Evolutionary conservation across 2,797 vertebrate species (phyloP).

Genomic region (Gymnodraco acuticeps): DNA sequence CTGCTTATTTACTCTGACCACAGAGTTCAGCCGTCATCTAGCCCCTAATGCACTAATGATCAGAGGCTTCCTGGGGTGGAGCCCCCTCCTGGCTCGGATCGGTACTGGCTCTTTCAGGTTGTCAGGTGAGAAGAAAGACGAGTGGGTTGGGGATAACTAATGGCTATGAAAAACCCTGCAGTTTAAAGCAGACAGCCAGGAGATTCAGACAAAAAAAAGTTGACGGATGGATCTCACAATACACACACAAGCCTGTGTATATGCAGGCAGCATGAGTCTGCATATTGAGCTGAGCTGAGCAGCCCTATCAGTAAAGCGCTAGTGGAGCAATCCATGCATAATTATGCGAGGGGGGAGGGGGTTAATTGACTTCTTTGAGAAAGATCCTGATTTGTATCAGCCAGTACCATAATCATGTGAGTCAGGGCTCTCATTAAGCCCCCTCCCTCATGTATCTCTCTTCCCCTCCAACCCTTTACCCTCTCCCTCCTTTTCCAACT

Average conservation of each 20-base stretch:
- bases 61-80: slow-evolving; percentile 40
- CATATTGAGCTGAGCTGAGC: slow-evolving; percentile 71
- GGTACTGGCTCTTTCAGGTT: slow-evolving; percentile 43
- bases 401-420: slow-evolving; percentile 76
- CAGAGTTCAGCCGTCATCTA: slow-evolving; percentile 71
- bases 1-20: slow-evolving; percentile 81
- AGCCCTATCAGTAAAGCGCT: slow-evolving; percentile 69
- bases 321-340: slow-evolving; percentile 73
- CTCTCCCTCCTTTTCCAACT: slow-evolving; percentile 13
- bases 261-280: slow-evolving; percentile 65
- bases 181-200: slow-evolving; percentile 38
- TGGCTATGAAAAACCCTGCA: slow-evolving; percentile 23
- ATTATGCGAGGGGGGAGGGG: slow-evolving; percentile 71
- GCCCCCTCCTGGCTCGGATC: slow-evolving; percentile 61
- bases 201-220: slow-evolving; percentile 25
- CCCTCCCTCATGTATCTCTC: slow-evolving; percentile 71
- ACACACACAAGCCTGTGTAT: slow-evolving; percentile 39
- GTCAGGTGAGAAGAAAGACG: slow-evolving; percentile 40
- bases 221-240: slow-evolving; percentile 48
- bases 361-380: slow-evolving; percentile 81
- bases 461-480: slow-evolving; percentile 55
- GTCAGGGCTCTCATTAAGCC: slow-evolving; percentile 71
- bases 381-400: slow-evolving; percentile 82
- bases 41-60: slow-evolving; percentile 69
- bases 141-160: slow-evolving; percentile 25